A percentile compares a stretch with the other conserved stretches of the same genome.
These are phyloP conservation scores for Empidonax alnorum DNA, from an alignment of 2,113 vertebrate species.

Conservation along the genomic window DNA sequence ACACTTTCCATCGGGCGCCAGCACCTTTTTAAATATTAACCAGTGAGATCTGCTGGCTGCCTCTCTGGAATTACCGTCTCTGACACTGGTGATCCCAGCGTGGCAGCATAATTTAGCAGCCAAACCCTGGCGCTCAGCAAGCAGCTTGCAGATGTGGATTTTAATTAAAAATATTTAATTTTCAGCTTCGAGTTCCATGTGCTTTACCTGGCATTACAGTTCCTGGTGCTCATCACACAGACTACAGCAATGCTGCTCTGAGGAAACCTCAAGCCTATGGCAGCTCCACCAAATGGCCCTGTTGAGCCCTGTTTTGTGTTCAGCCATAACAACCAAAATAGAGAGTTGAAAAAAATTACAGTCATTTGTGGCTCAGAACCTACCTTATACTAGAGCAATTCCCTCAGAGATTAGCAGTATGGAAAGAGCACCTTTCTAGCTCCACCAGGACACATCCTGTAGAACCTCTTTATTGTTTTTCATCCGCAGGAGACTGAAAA, in stretches of 20 bases:
- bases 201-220: slow-evolving; percentile 37
- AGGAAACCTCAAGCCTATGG: background rate
- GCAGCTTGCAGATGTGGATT: slow-evolving; percentile 74
- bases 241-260: background rate
- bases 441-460: background rate
- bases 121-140: slow-evolving; percentile 50
- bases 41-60: slow-evolving; percentile 44
- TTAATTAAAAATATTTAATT: slow-evolving; percentile 80
- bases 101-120: slow-evolving; percentile 61
- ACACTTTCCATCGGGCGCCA: background rate
- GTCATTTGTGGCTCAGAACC: background rate
- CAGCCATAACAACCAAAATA: background rate
- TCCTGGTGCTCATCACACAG: background rate
- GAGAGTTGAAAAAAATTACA: background rate
- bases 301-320: background rate
- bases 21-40: slow-evolving; percentile 76
- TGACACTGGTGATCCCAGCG: slow-evolving; percentile 37
- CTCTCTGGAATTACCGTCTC: slow-evolving; percentile 42
- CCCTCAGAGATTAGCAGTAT: background rate
- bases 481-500: background rate
- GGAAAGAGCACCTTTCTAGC: background rate
- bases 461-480: background rate
- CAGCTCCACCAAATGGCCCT: background rate
- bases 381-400: background rate
- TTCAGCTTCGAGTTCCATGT: slow-evolving; percentile 50